A percentile compares a stretch with the other conserved stretches of the same genome.
Conservation (phyloP, 2,113 vertebrate species). For the Athene cunicularia region DNA sequence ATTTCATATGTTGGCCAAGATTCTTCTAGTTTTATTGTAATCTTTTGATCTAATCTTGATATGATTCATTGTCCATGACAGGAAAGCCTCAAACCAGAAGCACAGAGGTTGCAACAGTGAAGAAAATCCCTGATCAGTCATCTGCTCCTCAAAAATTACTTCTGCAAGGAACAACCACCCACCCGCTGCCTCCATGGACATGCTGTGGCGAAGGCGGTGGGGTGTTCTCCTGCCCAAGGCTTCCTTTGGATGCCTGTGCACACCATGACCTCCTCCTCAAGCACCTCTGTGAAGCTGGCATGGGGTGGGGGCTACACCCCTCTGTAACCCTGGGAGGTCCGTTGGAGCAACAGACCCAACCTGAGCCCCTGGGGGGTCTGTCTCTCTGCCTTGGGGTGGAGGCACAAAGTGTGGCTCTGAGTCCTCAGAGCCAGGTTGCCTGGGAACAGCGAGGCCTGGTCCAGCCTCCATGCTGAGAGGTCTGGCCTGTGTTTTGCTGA, state of each 20-base stretch:
- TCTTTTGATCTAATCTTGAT: neutral
- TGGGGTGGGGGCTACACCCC: neutral
- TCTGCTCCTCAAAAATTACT: neutral
- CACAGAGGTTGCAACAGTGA: neutral
- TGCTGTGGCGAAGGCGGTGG: rapidly evolving
- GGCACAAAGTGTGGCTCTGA: rapidly evolving
- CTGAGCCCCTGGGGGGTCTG: neutral
- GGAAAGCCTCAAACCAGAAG: neutral
- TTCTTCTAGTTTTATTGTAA: neutral
- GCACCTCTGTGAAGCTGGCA: neutral
- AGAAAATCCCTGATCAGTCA: neutral
- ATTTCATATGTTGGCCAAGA: neutral
- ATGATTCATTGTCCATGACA: neutral
- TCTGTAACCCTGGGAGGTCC: neutral
- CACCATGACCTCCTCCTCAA: rapidly evolving
- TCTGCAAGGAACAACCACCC: neutral
- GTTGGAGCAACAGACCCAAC: neutral
- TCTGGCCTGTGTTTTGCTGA: too few relatives aligned
- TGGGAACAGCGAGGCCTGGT: neutral
- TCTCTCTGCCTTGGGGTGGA: neutral
- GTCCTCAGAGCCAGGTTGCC: neutral
- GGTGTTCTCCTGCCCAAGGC: neutral
- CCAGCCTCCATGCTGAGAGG: neutral
- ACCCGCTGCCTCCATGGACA: neutral
- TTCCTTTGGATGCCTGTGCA: rapidly evolving